Evolutionary conservation across 2,113 vertebrate genomes (phyloP), one percentile per base, ranked within the genome.

Genomic region (Oryzias woworae): DNA sequence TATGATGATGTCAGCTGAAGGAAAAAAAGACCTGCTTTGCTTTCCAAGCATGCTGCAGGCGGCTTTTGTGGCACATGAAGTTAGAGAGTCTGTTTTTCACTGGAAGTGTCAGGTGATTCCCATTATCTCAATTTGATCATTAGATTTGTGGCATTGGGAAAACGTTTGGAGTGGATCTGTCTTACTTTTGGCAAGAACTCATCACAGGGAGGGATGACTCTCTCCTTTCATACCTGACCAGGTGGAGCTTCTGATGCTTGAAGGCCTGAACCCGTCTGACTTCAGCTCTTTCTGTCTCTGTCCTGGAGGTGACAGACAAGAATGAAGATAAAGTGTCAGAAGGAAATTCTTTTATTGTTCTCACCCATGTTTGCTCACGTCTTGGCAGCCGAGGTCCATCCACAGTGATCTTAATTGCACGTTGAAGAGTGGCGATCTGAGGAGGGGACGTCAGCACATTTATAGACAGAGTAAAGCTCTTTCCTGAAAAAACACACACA

Each of bases 401-500:
- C 74, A 90, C 88, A 0, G 88, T 89, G 6, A 90, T 78, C 63
- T 88, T 90, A 51, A 88, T 86, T 53, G 86, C 85, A 54, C 47
- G 61, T 23, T 82, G 85, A 10, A 90, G 36, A 2, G 83, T 87
- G 56, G 87, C 80, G 1, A 88, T 71, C 73, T 88, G 85, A 66
- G 86, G 79, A 10, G 89, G 87, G 3, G 82, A 73, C 24, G 86
- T 90, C 77, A 86, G 41, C 18, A 90, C 83, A 1, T 87, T 89
- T 59, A 88, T 88, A 1, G 74, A 79, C 43, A 90, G 24, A 4
- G 72, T 85, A 69, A 88, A 90, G 53, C 81, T 87, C 62, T 88
- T 88, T 0, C 87, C 86, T 88, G 36, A 41, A 76, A 28, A 0
- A 14, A 42, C 14, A 13, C 0, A 54, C 4, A 16, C 15, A 41